phyloP scores from a whole-genome alignment of 2,888 invertebrate genomes.

The Ecdyonurus torrentis region DNA sequence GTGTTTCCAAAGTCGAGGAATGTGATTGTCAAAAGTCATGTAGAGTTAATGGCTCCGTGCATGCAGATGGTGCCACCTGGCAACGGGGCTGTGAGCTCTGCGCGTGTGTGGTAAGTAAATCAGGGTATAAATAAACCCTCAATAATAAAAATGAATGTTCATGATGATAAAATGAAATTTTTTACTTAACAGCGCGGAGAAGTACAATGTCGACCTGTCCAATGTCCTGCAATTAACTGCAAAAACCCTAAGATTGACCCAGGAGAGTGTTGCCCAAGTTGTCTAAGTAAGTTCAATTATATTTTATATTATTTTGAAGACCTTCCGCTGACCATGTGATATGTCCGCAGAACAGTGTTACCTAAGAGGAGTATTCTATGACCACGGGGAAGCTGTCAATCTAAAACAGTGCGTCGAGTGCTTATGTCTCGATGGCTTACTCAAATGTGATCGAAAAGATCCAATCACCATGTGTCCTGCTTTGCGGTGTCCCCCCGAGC shows the following conservation, averaged over 20 bases:
- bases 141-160: conserved; percentile 3
- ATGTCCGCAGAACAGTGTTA: conserved; percentile 46
- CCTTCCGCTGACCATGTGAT: conserved; percentile 1
- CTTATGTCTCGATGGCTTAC: conserved; percentile 64
- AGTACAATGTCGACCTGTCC: conserved; percentile 64
- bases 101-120: conserved; percentile 58
- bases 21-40: conserved; percentile 86
- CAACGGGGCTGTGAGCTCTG: conserved; percentile 71
- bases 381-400: conserved; percentile 62
- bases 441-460: conserved; percentile 57
- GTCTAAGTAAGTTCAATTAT: conserved; percentile 51
- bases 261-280: conserved; percentile 72
- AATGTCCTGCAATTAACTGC: conserved; percentile 61
- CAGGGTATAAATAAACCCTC: background rate
- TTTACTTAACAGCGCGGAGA: conserved; percentile 51
- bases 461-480: conserved; percentile 58
- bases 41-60: conserved; percentile 56
- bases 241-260: conserved; percentile 61
- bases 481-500: conserved; percentile 54
- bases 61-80: conserved; percentile 74
- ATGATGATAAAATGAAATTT: conserved; percentile 3
- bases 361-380: conserved; percentile 47
- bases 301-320: background rate
- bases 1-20: conserved; percentile 62
- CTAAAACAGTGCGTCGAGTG: conserved; percentile 60